These are phyloP conservation scores for Falco biarmicus DNA, from an alignment of 2,797 vertebrate species.

Conservation along the genomic window DNA sequence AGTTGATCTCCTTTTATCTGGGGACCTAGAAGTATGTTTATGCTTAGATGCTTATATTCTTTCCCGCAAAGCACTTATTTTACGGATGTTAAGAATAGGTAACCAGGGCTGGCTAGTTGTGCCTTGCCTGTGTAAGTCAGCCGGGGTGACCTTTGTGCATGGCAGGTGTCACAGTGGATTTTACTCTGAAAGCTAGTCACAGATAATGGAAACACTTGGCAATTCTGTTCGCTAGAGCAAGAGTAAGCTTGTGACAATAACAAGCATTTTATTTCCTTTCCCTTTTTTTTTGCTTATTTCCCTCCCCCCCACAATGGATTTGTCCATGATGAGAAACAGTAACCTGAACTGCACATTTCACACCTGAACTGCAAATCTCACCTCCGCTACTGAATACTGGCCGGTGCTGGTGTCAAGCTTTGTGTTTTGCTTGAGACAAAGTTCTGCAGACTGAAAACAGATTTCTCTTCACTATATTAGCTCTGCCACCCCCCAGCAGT, in stretches of 20 bases:
- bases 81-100: background rate
- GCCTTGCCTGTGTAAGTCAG: background rate
- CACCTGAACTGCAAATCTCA: background rate
- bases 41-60: background rate
- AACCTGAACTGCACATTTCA: background rate
- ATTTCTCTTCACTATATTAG: background rate
- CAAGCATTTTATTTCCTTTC: background rate
- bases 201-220: background rate
- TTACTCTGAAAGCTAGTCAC: background rate
- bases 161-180: background rate
- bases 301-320: background rate
- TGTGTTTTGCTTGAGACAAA: background rate
- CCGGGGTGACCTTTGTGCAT: background rate
- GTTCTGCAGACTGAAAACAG: background rate
- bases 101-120: background rate
- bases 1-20: background rate
- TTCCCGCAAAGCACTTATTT: background rate
- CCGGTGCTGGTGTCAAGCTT: background rate
- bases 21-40: background rate
- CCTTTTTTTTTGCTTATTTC: background rate
- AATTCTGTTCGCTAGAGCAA: background rate
- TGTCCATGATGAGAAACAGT: background rate
- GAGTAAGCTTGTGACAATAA: background rate
- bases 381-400: background rate
- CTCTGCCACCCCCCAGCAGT: background rate